phyloP scores from a whole-genome alignment of 2,888 invertebrate genomes.

The Tenthredo scrophulariae region DNA sequence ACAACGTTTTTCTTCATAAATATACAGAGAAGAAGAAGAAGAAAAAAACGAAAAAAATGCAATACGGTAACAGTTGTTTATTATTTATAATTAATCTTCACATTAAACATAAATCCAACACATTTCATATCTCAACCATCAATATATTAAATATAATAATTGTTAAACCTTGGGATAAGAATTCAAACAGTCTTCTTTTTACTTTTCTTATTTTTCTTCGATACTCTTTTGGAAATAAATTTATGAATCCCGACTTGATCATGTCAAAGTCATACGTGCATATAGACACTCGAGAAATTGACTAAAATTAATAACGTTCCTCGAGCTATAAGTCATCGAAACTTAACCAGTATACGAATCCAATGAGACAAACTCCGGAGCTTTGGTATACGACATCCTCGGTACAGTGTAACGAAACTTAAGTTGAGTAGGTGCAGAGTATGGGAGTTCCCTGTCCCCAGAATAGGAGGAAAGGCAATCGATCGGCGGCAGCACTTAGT shows the following conservation, averaged over 20 bases:
- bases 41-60: not conserved
- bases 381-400: not conserved
- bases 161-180: not conserved
- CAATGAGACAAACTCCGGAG: not conserved
- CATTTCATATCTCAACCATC: not conserved
- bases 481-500: slow-evolving; percentile 8
- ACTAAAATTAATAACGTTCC: not conserved
- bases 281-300: not conserved
- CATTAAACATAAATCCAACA: not conserved
- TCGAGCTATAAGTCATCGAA: not conserved
- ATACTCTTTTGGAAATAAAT: not conserved
- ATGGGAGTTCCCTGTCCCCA: not conserved
- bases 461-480: not conserved
- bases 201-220: not conserved
- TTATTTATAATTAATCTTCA: slow-evolving; percentile 3
- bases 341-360: not conserved
- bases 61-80: not conserved
- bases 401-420: not conserved
- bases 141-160: not conserved
- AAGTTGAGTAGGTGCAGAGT: not conserved
- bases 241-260: not conserved
- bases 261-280: not conserved
- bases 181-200: not conserved
- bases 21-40: not conserved
- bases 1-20: not conserved